Percentiles rank a stretch among this genome's conserved stretches.
phyloP scores from a whole-genome alignment of 2,888 invertebrate genomes.

The Scrobipalpa costella region DNA sequence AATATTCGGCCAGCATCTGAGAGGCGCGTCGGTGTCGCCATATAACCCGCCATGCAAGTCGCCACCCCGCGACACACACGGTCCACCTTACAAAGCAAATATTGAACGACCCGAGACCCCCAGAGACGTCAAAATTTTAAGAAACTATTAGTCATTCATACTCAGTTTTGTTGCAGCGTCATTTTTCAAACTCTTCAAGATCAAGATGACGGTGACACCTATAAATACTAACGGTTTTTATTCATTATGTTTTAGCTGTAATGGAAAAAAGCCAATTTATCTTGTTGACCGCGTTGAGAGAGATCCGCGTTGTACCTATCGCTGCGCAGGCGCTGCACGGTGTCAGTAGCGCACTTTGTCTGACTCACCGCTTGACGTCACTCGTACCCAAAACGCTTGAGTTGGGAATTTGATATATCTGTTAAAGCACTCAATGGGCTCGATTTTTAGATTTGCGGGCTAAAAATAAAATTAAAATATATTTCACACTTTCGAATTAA shows the following conservation, averaged over 20 bases:
- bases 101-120: conserved; percentile 70
- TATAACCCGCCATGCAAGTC: conserved; percentile 40
- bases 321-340: conserved; percentile 22
- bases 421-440: background rate
- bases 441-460: too few relatives aligned
- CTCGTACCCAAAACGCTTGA: conserved; percentile 6
- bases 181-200: conserved; percentile 8
- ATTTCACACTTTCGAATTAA: too few relatives aligned
- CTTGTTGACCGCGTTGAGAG: conserved; percentile 18
- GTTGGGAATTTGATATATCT: background rate
- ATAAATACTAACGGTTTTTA: conserved; percentile 4
- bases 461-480: too few relatives aligned
- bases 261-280: conserved; percentile 20
- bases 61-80: conserved; percentile 38
- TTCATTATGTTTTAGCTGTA: conserved; percentile 7
- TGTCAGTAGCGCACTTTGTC: conserved; percentile 18
- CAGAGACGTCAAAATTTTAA: conserved; percentile 55
- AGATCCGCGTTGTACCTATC: conserved; percentile 23
- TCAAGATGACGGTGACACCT: conserved; percentile 7
- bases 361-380: conserved; percentile 30
- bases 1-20: conserved; percentile 72
- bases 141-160: conserved; percentile 44
- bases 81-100: conserved; percentile 56
- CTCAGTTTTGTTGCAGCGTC: conserved; percentile 33
- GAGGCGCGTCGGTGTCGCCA: conserved; percentile 38